phyloP scores from a whole-genome alignment of 2,113 vertebrate genomes.

The Platysternon megacephalum region DNA sequence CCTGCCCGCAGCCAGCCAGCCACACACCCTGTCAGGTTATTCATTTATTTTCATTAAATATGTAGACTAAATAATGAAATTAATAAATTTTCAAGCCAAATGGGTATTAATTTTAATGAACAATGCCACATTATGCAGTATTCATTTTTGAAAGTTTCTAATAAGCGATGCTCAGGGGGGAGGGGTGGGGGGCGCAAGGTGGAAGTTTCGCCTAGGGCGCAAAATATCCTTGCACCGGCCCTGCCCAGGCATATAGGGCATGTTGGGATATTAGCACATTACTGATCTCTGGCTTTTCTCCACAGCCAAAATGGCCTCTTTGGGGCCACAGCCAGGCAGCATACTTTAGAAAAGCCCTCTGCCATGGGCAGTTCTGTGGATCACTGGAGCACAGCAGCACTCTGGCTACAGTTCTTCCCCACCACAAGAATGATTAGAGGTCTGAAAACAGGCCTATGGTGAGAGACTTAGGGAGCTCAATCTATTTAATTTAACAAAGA shows the following conservation, averaged over 20 bases:
- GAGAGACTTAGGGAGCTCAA: background rate
- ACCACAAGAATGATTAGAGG: background rate
- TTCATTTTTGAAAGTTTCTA: too few relatives aligned
- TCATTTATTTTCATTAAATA: too few relatives aligned
- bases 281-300: background rate
- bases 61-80: too few relatives aligned
- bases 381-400: background rate
- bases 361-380: background rate
- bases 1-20: too few relatives aligned
- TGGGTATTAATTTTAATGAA: too few relatives aligned
- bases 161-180: too few relatives aligned
- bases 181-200: too few relatives aligned
- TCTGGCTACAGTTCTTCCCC: background rate
- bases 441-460: background rate
- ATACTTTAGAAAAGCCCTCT: background rate
- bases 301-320: background rate
- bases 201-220: too few relatives aligned
- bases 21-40: too few relatives aligned
- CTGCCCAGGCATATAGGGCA: background rate
- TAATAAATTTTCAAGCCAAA: too few relatives aligned
- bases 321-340: background rate
- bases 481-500: background rate
- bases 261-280: background rate
- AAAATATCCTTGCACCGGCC: too few relatives aligned
- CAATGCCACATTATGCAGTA: too few relatives aligned